These are phyloP conservation scores for Takifugu rubripes DNA, from an alignment of 2,797 vertebrate genomes.

Conservation along the genomic window DNA sequence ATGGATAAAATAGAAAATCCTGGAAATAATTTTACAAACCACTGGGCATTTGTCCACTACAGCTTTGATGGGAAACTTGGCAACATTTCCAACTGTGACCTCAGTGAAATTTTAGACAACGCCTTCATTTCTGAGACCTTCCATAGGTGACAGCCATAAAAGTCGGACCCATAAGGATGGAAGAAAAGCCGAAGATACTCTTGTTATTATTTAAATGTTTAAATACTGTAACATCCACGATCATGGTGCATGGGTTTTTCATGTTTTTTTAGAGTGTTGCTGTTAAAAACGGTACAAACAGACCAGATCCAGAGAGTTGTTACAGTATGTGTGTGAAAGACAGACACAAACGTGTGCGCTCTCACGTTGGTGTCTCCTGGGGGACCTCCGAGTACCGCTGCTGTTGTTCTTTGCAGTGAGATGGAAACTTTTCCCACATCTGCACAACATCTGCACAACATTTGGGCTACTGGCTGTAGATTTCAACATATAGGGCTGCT, in stretches of 20 bases:
- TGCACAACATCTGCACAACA: constrained; percentile 72
- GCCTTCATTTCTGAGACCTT: no score
- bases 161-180: no score
- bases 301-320: background rate
- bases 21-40: no score
- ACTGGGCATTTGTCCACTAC: background rate
- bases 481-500: constrained; percentile 54
- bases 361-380: constrained; percentile 42
- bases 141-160: no score
- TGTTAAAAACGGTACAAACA: constrained; percentile 24
- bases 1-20: no score
- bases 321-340: background rate
- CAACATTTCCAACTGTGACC: no score
- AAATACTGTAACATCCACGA: background rate
- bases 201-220: background rate
- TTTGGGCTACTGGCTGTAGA: constrained; percentile 56
- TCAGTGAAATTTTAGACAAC: no score
- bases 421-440: constrained; percentile 52
- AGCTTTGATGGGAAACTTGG: no score
- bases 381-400: constrained; percentile 56
- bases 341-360: background rate
- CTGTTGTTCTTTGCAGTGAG: constrained; percentile 66
- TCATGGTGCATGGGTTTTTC: constrained; percentile 22
- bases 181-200: background rate
- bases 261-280: constrained; percentile 18